A percentile compares a stretch with the other conserved stretches of the same genome.
These are phyloP conservation scores for Salticus scenicus DNA, from an alignment of 2,888 invertebrate species.

Conservation along the genomic window DNA sequence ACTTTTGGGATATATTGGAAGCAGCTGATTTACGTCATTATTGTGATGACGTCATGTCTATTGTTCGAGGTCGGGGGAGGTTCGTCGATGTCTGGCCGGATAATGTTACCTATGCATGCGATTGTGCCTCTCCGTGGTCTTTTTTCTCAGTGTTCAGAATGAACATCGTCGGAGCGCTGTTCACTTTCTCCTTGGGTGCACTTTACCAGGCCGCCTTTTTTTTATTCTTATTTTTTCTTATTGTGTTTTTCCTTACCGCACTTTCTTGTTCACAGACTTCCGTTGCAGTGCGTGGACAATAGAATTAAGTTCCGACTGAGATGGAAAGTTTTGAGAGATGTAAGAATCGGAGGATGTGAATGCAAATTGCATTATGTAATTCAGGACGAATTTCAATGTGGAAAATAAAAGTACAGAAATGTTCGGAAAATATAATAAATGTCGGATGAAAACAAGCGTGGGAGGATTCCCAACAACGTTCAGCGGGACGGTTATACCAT, in stretches of 20 bases:
- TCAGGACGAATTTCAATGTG: neutral
- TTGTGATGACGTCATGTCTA: conserved; percentile 41
- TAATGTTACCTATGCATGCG: conserved; percentile 38
- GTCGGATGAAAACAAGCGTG: neutral
- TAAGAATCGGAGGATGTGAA: conserved; percentile 1
- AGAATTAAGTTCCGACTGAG: conserved; percentile 31
- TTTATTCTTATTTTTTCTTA: neutral
- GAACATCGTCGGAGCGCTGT: conserved; percentile 23
- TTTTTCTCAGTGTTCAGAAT: neutral
- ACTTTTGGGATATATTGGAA: neutral
- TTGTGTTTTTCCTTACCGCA: neutral
- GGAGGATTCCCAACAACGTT: neutral
- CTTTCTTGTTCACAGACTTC: conserved; percentile 26
- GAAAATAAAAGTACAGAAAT: neutral
- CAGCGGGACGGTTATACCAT: too few relatives aligned
- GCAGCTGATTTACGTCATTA: conserved; percentile 50
- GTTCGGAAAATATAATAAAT: neutral
- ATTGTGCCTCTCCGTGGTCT: conserved; percentile 3
- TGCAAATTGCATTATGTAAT: neutral
- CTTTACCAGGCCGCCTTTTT: neutral
- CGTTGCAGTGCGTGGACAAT: conserved; percentile 5
- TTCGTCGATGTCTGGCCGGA: neutral
- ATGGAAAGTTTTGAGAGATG: neutral
- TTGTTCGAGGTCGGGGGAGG: conserved; percentile 36
- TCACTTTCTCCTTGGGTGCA: conserved; percentile 37